These are phyloP conservation scores for Branchellion lobata DNA, from an alignment of 2,888 invertebrate species.

Conservation along the genomic window DNA sequence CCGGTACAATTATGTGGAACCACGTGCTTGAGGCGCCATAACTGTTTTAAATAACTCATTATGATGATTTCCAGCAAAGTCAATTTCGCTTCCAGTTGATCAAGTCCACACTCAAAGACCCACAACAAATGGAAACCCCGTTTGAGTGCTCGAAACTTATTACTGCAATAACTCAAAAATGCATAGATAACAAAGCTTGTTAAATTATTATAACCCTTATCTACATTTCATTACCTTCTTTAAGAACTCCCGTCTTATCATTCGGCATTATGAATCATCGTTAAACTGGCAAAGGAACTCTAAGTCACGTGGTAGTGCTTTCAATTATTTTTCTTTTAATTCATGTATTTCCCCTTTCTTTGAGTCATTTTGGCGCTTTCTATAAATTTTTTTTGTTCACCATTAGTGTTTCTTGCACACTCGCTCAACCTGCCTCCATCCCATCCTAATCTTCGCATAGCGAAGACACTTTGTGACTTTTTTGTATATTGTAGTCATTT, in stretches of 20 bases:
- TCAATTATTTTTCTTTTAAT: not conserved
- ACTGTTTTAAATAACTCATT: not conserved
- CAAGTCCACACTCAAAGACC: too few relatives aligned
- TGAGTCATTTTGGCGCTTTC: not conserved
- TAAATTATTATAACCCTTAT: conserved; percentile 8
- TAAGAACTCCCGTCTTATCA: conserved; percentile 8
- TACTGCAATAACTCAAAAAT: too few relatives aligned
- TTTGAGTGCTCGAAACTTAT: too few relatives aligned
- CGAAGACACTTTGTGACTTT: too few relatives aligned
- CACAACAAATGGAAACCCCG: too few relatives aligned
- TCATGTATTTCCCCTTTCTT: not conserved
- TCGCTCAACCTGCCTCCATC: too few relatives aligned
- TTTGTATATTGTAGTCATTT: too few relatives aligned
- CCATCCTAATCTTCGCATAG: too few relatives aligned
- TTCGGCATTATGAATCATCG: not conserved
- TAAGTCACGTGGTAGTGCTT: not conserved
- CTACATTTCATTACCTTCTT: conserved; percentile 1
- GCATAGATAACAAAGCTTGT: conserved; percentile 1
- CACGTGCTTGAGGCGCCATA: not conserved
- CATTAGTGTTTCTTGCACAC: too few relatives aligned
- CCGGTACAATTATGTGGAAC: too few relatives aligned
- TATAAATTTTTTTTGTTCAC: not conserved
- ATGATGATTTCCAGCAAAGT: not conserved
- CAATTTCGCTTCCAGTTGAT: too few relatives aligned
- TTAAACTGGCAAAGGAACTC: conserved; percentile 7